Evolutionary conservation across 2,113 vertebrate species (phyloP).

Genomic region (Alethe castanea): DNA sequence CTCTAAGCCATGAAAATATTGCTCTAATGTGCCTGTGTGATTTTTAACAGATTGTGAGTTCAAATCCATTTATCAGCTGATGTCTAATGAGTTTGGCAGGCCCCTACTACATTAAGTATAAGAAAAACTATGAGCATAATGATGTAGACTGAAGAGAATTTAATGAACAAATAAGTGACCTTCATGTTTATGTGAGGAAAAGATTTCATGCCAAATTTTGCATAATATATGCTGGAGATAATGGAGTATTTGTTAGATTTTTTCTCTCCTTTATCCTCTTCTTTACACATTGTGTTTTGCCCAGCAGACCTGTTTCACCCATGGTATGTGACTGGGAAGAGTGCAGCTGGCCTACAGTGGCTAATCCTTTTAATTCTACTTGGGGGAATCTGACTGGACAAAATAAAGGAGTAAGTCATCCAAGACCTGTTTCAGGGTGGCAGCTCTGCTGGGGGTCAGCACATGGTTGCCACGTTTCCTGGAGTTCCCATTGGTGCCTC

Average conservation of each 20-base stretch:
- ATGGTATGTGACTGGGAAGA: neutral
- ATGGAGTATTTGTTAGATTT: constrained; percentile 43
- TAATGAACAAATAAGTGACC: constrained; percentile 67
- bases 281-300: neutral
- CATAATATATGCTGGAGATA: neutral
- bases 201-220: constrained; percentile 64
- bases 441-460: neutral
- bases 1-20: constrained; percentile 63
- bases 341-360: neutral
- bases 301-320: neutral
- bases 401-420: neutral
- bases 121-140: constrained; percentile 56
- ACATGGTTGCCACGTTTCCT: neutral
- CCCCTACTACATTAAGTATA: constrained; percentile 30
- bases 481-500: neutral
- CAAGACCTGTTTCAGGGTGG: neutral
- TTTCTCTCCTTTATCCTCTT: neutral
- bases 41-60: constrained; percentile 71
- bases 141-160: constrained; percentile 60
- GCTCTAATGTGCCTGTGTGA: constrained; percentile 50
- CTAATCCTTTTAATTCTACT: neutral
- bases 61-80: constrained; percentile 71
- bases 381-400: neutral
- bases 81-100: constrained; percentile 69
- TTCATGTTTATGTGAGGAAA: constrained; percentile 58